A percentile compares a stretch with the other conserved stretches of the same genome.
Conservation (phyloP, 2,113 vertebrate species). For the Agapornis roseicollis region DNA sequence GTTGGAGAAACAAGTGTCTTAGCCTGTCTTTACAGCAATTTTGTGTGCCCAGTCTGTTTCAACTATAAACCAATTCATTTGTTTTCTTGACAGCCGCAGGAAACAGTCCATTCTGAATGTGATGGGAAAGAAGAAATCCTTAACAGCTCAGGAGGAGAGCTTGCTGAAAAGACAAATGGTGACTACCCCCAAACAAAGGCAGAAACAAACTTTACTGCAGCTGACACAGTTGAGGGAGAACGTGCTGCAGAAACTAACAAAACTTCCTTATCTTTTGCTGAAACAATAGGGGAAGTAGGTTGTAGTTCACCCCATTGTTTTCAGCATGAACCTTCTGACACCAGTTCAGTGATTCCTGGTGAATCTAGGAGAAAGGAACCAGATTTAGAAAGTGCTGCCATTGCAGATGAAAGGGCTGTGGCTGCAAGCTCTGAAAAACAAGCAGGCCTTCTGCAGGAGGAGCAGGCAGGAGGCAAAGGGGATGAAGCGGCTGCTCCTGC, state of each 20-base stretch:
- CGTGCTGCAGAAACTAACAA: background rate
- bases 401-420: background rate
- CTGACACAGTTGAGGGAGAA: background rate
- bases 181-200: background rate
- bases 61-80: background rate
- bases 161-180: background rate
- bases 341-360: background rate
- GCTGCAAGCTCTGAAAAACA: background rate
- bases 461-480: background rate
- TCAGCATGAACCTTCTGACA: slow-evolving; percentile 10
- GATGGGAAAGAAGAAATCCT: background rate
- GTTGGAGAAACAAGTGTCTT: background rate
- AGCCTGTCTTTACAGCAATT: background rate
- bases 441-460: background rate
- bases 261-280: background rate
- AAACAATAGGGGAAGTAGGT: slow-evolving; percentile 6
- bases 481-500: slow-evolving; percentile 15
- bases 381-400: background rate
- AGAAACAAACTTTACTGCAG: background rate
- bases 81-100: slow-evolving; percentile 45
- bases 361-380: background rate
- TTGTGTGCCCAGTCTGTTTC: background rate
- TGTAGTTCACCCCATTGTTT: background rate
- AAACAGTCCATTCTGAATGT: background rate
- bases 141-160: background rate